These are phyloP conservation scores for Drosophila eugracilis DNA, from an alignment of 1,140 invertebrate genomes.

Conservation along the genomic window DNA sequence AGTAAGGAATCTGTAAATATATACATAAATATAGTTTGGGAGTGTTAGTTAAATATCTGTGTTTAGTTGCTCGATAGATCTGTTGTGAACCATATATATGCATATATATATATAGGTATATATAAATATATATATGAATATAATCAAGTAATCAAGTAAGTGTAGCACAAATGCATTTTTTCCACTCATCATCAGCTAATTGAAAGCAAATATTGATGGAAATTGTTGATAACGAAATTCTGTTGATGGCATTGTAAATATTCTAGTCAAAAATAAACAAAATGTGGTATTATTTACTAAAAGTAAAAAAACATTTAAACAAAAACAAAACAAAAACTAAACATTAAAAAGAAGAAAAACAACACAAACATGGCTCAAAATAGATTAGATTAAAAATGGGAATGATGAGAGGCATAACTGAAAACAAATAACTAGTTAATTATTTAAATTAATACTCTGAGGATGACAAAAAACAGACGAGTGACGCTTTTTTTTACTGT, in stretches of 20 bases:
- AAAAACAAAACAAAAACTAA: conserved; percentile 12
- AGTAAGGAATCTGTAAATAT: conserved; percentile 55
- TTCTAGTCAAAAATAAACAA: conserved; percentile 40
- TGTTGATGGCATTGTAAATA: conserved; percentile 50
- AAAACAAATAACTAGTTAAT: conserved; percentile 45
- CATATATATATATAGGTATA: conserved; percentile 32
- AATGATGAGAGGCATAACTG: conserved; percentile 34
- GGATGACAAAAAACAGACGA: background rate
- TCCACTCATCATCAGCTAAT: conserved; percentile 53
- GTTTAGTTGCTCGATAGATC: conserved; percentile 63
- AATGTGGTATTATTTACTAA: conserved; percentile 74
- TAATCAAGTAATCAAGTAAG: conserved; percentile 53
- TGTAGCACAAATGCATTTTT: conserved; percentile 71
- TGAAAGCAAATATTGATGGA: conserved; percentile 31
- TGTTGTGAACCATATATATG: conserved; percentile 68
- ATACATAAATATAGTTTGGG: conserved; percentile 54
- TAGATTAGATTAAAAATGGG: conserved; percentile 33
- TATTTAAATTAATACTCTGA: conserved; percentile 27
- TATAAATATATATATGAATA: conserved; percentile 34
- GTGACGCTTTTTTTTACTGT: conserved; percentile 23
- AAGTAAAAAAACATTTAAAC: conserved; percentile 65
- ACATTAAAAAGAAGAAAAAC: conserved; percentile 11
- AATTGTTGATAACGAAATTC: conserved; percentile 30
- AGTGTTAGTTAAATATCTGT: conserved; percentile 67
- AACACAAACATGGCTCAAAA: conserved; percentile 54